Base-by-base conservation (phyloP, 2,888 invertebrate genomes). In the Galerucella calmariensis region DNA sequence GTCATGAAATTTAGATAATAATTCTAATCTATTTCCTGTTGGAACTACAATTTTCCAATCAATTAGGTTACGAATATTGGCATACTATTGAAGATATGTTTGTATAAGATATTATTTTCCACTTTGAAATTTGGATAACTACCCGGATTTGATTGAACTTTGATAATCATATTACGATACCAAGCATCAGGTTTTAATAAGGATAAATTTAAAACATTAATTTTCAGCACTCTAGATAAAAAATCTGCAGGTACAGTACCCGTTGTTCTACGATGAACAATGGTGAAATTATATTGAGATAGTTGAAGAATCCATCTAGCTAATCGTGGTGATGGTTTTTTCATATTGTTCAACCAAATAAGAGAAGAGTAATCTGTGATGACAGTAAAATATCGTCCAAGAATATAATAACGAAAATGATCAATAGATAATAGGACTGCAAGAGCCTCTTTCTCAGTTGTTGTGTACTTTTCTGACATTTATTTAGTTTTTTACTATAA, bases 321-420 rank as follows among this genome's bases (percentile, higher is more conserved):
- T 46, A 46, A 46, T 46, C 46, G 46, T 10, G 46, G 46, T 46
- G 56, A 16, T n/a, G 16, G 56, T 16, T 56, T 56, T 56, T 56
- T 56, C 12, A n/a, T 41, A 35, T 44, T 65, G 12, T 59, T 69
- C 24, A 20, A 41, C 44, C 46, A 24, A 69, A 27, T 46, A 11
- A 46, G 70, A 9, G 80, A 80, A 24, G 73, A 67, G 51, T 83
- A 81, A 72, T 83, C 82, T 2, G 82, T 78, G 27, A 78, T 66
- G 5, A 66, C 5, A 51, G n/a, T 51, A 51, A 51, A 51, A 51
- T 51, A 14, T 51, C 77, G 73, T 2, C 81, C 81, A 53, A 82
- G 80, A 12, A 82, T 46, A 76, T 81, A 82, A 12, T 74, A 73
- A n/a, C 81, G 61, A 72, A 82, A 81, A n/a, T 79, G 76, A 27